A percentile compares a stretch with the other conserved stretches of the same genome.
Conservation (phyloP, 2,888 invertebrate genomes). For the Hyalella azteca region DNA sequence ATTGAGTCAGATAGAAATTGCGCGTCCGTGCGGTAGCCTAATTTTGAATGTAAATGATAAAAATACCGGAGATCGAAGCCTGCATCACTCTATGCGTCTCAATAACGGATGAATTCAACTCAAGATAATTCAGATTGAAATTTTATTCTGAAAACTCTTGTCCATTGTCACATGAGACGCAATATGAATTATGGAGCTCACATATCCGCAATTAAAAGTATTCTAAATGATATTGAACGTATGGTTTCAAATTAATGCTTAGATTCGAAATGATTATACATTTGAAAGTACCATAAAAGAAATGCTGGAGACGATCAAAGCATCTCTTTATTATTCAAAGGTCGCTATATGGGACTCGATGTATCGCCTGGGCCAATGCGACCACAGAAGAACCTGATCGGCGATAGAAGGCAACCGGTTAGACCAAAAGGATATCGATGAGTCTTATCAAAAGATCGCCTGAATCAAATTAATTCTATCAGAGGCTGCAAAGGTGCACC, state of each 20-base stretch:
- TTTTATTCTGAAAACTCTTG: too few relatives aligned
- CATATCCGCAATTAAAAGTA: too few relatives aligned
- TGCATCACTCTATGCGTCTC: too few relatives aligned
- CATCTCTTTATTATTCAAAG: constrained; percentile 32
- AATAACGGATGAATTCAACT: too few relatives aligned
- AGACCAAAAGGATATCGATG: constrained; percentile 35
- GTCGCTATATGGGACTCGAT: neutral
- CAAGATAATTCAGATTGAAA: too few relatives aligned
- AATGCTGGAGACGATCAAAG: constrained; percentile 17
- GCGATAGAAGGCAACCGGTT: constrained; percentile 34
- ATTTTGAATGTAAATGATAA: too few relatives aligned
- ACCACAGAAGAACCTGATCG: constrained; percentile 29
- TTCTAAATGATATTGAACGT: too few relatives aligned
- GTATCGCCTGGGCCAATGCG: constrained; percentile 17
- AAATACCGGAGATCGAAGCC: too few relatives aligned
- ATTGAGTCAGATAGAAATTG: too few relatives aligned
- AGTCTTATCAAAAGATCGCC: constrained; percentile 35
- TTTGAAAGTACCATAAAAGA: constrained; percentile 2
- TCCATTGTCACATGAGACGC: too few relatives aligned
- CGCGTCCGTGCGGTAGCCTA: too few relatives aligned
- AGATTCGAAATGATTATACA: constrained; percentile 14
- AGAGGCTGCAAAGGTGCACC: constrained; percentile 37
- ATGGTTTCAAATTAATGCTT: neutral
- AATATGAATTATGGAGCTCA: too few relatives aligned
- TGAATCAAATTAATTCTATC: constrained; percentile 36